Conservation (phyloP, 2,888 invertebrate species). For the Subacronicta megacephala region DNA sequence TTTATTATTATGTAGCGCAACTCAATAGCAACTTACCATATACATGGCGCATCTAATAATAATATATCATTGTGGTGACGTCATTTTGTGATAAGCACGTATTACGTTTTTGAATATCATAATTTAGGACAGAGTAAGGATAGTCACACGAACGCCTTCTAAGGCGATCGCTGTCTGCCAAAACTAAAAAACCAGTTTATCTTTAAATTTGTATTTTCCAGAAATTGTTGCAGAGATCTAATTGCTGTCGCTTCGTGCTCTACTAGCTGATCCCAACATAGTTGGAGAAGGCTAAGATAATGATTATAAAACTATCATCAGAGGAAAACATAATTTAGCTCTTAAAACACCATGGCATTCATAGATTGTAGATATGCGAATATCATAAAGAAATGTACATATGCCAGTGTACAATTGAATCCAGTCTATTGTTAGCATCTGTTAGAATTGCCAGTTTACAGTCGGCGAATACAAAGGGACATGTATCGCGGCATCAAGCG, state of each 20-base stretch:
- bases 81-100: constrained; percentile 3
- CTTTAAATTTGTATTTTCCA: no score
- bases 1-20: no score
- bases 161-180: no score
- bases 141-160: not conserved
- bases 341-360: not conserved
- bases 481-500: constrained; percentile 64
- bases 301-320: no score
- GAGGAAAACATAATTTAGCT: not conserved
- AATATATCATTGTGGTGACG: no score
- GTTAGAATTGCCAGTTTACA: constrained; percentile 52
- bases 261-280: no score
- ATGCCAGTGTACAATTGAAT: constrained; percentile 39
- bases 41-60: no score
- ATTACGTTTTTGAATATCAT: not conserved
- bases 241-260: no score
- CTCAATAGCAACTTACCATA: no score
- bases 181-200: no score
- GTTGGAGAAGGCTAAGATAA: no score
- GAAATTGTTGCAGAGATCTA: no score
- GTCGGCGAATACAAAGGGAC: constrained; percentile 72
- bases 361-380: constrained; percentile 4
- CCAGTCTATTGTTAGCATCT: constrained; percentile 54
- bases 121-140: not conserved
- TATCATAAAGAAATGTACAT: constrained; percentile 11